Base-by-base conservation (phyloP, 2,888 invertebrate species). In the Ecdyonurus torrentis region DNA sequence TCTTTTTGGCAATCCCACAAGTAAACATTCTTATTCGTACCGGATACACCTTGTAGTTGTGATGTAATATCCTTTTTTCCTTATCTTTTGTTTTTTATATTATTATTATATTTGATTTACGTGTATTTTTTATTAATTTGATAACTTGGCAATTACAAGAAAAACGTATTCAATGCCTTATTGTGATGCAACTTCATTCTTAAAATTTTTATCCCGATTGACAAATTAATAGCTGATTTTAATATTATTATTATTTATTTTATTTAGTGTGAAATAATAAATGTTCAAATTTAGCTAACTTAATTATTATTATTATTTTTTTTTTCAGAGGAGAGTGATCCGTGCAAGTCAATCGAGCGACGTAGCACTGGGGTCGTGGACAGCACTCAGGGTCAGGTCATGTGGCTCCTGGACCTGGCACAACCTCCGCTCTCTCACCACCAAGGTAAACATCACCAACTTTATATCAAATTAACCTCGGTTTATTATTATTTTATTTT, bases 261-360 rank as follows among this genome's bases (percentile, higher is more conserved):
- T n/a, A n/a, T n/a, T n/a, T n/a, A n/a, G n/a, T n/a, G n/a, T n/a
- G n/a, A n/a, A n/a, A n/a, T n/a, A n/a, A n/a, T n/a, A n/a, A n/a
- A n/a, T n/a, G n/a, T n/a, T n/a, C n/a, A n/a, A n/a, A n/a, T n/a
- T n/a, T n/a, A n/a, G n/a, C n/a, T n/a, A n/a, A n/a, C n/a, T n/a
- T n/a, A n/a, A n/a, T n/a, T n/a, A n/a, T n/a, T n/a, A n/a, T n/a
- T n/a, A n/a, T n/a, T n/a, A 7, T 55, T 20, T 55, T 18, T 55
- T 55, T 5, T 55, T 55, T 55, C 65, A 66, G 66, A 61, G 25
- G 66, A 66, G 62, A 58, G 63, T 23, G 62, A 63, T 37, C 63
- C 64, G 20, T 60, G 61, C 23, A 61, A 64, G 63, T 65, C 61
- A 37, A 25, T 66, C 50, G 66, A 64, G 22, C 64, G 62, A 25